Evolutionary conservation across 2,797 vertebrate genomes (phyloP).

Genomic region (Molossus molossus): DNA sequence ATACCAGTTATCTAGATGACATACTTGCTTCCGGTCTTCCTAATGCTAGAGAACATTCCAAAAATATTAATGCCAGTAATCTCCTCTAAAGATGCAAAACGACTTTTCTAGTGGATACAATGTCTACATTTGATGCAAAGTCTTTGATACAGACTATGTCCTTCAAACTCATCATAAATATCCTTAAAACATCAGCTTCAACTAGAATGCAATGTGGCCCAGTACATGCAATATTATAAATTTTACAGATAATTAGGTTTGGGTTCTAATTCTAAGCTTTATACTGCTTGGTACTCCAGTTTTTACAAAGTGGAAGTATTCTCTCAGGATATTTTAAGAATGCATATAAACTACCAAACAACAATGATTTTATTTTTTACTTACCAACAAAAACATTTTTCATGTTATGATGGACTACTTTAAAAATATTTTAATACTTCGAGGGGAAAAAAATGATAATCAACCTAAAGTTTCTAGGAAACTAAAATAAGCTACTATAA

Average conservation of each 20-base stretch:
- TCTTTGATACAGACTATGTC: background rate
- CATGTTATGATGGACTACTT: conserved; percentile 27
- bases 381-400: conserved; percentile 17
- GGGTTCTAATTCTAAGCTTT: conserved; percentile 10
- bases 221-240: background rate
- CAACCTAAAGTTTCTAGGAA: background rate
- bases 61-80: background rate
- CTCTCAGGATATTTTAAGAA: conserved; percentile 34
- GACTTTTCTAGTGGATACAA: background rate
- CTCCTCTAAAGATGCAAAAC: conserved; percentile 25
- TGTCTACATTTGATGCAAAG: conserved; percentile 5
- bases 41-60: conserved; percentile 25
- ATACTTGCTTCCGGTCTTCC: background rate
- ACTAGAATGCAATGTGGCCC: background rate
- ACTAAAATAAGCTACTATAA: background rate
- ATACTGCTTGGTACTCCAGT: background rate
- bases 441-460: conserved; percentile 10
- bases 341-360: conserved; percentile 46
- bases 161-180: background rate
- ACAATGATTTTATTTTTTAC: conserved; percentile 1
- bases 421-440: conserved; percentile 51
- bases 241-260: background rate
- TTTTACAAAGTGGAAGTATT: conserved; percentile 8
- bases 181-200: background rate
- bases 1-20: conserved; percentile 24